Evolutionary conservation across 2,888 invertebrate genomes (phyloP).

Genomic region (Gymnoscelis rufifasciata): DNA sequence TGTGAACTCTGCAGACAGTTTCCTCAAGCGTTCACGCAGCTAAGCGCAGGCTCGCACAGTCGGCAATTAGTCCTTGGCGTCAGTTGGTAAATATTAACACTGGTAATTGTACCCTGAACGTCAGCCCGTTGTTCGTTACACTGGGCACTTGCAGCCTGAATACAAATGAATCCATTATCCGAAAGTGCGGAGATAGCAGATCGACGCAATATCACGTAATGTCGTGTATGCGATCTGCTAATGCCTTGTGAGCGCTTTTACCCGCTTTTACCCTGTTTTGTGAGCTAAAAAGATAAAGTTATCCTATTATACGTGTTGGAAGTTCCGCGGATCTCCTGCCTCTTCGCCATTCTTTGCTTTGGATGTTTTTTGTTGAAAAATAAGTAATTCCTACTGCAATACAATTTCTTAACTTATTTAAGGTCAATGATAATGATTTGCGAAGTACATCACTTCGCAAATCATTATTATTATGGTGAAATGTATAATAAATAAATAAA

Average conservation of each 20-base stretch:
- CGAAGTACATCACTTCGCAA: too few relatives aligned
- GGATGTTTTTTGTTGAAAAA: too few relatives aligned
- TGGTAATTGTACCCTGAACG: constrained; percentile 74
- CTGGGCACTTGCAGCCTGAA: constrained; percentile 69
- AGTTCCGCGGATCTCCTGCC: constrained; percentile 7
- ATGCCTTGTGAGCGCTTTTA: constrained; percentile 32
- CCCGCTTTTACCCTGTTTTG: constrained; percentile 26
- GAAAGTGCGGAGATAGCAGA: constrained; percentile 66
- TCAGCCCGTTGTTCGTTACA: constrained; percentile 76
- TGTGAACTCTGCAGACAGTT: constrained; percentile 18
- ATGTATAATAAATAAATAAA: too few relatives aligned
- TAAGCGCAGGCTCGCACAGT: constrained; percentile 42
- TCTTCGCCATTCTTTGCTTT: constrained; percentile 4
- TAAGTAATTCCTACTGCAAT: too few relatives aligned
- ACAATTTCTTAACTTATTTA: too few relatives aligned
- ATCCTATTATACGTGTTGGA: constrained; percentile 18
- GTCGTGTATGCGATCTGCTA: constrained; percentile 46
- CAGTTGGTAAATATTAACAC: constrained; percentile 77
- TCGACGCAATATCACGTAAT: constrained; percentile 60
- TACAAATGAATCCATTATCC: constrained; percentile 77
- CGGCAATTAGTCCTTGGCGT: constrained; percentile 71
- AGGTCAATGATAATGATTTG: too few relatives aligned
- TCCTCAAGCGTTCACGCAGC: constrained; percentile 23
- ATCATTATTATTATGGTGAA: too few relatives aligned
- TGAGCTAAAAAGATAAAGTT: constrained; percentile 22